Conservation (phyloP, 2,113 vertebrate species). For the Condylura cristata region DNA sequence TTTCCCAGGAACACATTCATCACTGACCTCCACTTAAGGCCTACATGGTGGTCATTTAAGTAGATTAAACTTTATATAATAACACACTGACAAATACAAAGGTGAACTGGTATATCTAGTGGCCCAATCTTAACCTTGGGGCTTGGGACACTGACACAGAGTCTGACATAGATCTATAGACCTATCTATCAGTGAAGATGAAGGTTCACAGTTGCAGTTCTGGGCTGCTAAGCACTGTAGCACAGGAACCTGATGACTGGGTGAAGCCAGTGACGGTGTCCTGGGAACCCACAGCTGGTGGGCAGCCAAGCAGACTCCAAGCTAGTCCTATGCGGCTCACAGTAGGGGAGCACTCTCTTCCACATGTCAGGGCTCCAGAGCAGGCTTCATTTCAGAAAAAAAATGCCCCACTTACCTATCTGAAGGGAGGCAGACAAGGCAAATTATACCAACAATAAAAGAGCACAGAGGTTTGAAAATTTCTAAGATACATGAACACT, state of each 20-base stretch:
- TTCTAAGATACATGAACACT: neutral
- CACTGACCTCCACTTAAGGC: neutral
- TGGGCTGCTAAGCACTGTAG: neutral
- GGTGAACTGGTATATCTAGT: neutral
- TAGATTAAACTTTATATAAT: neutral
- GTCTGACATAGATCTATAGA: neutral
- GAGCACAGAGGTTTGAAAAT: neutral
- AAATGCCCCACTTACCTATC: neutral
- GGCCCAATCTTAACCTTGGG: neutral
- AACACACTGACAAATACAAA: neutral
- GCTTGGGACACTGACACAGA: neutral
- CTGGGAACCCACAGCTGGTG: fast-evolving
- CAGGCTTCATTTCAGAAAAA: neutral
- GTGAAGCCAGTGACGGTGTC: neutral
- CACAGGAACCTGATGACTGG: neutral
- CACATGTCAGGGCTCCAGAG: neutral
- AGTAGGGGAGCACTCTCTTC: neutral
- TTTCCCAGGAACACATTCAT: neutral
- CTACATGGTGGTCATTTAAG: neutral
- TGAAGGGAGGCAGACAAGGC: neutral
- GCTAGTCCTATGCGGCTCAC: neutral
- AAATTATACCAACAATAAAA: neutral
- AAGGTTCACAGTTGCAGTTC: neutral
- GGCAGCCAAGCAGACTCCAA: neutral
- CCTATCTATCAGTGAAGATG: too few species aligned